Conservation (phyloP, 2,888 invertebrate species). For the Torymus auratus region DNA sequence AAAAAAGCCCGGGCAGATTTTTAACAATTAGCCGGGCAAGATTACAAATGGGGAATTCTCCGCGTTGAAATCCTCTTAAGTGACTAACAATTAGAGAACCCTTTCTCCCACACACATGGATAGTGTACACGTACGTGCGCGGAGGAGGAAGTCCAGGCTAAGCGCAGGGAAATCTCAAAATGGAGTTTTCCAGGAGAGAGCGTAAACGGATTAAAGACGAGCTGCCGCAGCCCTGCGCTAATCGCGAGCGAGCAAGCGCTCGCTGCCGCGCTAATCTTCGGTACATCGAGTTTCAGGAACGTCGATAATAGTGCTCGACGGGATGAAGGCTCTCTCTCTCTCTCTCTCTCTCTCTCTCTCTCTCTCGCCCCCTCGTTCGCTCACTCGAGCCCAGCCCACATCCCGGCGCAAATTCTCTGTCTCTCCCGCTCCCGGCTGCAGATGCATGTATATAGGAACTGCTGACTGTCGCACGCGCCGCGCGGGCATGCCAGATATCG, state of each 20-base stretch:
- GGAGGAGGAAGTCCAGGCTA: not conserved
- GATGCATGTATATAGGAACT: no score
- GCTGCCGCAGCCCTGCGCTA: constrained; percentile 30
- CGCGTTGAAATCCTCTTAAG: constrained; percentile 36
- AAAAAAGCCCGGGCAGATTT: not conserved
- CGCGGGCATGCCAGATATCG: constrained; percentile 5
- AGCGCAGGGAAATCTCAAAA: constrained; percentile 35
- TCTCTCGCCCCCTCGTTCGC: no score
- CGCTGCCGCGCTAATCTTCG: constrained; percentile 42
- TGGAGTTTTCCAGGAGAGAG: constrained; percentile 25
- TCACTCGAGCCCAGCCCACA: no score
- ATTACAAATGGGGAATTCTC: constrained; percentile 25
- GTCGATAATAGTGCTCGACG: constrained; percentile 47
- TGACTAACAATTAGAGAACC: not conserved
- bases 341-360: constrained; percentile 26
- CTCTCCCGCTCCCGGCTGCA: no score
- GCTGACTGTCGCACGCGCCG: not conserved
- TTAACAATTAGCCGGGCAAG: constrained; percentile 37
- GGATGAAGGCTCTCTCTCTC: constrained; percentile 43
- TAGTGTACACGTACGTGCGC: not conserved
- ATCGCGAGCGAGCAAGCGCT: constrained; percentile 33
- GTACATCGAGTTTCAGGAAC: constrained; percentile 47
- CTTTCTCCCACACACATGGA: not conserved
- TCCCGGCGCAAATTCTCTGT: no score
- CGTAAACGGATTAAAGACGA: constrained; percentile 47